A percentile compares a stretch with the other conserved stretches of the same genome.
These are phyloP conservation scores for Lithobius niger DNA, from an alignment of 1,140 invertebrate genomes.

Conservation along the genomic window DNA sequence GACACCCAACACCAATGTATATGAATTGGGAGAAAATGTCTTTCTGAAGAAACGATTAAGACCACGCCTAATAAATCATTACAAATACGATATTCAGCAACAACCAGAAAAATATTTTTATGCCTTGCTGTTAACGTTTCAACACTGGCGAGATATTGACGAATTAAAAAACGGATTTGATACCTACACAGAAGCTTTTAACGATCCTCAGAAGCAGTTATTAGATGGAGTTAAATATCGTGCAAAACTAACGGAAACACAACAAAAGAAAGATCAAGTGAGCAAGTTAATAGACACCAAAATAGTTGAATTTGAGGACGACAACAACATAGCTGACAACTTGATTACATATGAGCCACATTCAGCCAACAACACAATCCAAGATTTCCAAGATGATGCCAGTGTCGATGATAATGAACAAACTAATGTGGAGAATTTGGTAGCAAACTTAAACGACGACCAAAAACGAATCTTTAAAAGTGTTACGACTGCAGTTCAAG, in stretches of 20 bases:
- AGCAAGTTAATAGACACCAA: no score
- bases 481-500: not conserved
- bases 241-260: not conserved
- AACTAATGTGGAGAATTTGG: not conserved
- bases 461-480: not conserved
- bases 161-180: not conserved
- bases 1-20: not conserved
- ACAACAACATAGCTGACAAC: not conserved
- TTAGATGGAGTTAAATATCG: not conserved
- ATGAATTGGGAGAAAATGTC: not conserved
- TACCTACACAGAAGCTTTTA: constrained; percentile 1
- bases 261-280: not conserved
- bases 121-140: constrained; percentile 2
- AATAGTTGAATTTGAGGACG: no score
- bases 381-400: not conserved
- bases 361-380: not conserved
- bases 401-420: not conserved
- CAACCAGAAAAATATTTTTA: constrained; percentile 7
- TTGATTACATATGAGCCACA: not conserved
- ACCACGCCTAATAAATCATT: constrained; percentile 7
- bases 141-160: not conserved
- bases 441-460: not conserved
- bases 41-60: not conserved
- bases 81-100: not conserved
- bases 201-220: not conserved